Percentiles rank a stretch among this genome's conserved stretches.
Conservation (phyloP, 2,888 invertebrate species). For the Galeruca laticollis region DNA sequence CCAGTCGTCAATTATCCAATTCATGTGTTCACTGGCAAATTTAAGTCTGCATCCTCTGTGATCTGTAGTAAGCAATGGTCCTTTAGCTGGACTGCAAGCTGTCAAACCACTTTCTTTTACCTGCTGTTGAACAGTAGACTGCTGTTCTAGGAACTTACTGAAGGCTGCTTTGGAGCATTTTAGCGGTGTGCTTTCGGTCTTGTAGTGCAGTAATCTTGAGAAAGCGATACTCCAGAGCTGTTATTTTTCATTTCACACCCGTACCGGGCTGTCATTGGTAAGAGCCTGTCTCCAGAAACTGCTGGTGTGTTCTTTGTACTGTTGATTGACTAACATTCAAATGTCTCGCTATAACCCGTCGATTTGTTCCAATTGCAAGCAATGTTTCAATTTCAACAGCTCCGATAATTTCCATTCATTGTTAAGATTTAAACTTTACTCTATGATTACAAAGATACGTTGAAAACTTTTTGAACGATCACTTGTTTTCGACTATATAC, state of each 20-base stretch:
- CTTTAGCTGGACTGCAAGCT: slow-evolving; percentile 6
- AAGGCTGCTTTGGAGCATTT: slow-evolving; percentile 8
- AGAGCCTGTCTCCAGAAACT: neutral
- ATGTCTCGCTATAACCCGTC: neutral
- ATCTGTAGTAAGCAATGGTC: slow-evolving; percentile 5
- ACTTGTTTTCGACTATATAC: no score
- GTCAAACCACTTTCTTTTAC: slow-evolving; percentile 1
- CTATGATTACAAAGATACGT: neutral
- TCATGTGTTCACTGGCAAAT: neutral
- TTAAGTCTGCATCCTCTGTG: neutral
- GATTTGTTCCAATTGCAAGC: neutral
- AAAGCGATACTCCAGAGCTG: neutral
- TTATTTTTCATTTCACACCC: no score
- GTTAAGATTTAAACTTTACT: no score
- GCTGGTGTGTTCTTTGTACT: neutral
- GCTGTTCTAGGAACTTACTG: slow-evolving; percentile 7
- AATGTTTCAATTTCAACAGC: neutral
- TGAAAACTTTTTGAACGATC: neutral
- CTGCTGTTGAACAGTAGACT: neutral
- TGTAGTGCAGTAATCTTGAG: neutral
- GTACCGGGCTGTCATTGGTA: neutral
- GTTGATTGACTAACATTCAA: neutral
- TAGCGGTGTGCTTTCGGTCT: neutral
- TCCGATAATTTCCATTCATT: neutral
- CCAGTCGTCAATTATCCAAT: no score